Base-by-base conservation (phyloP, 1,140 invertebrate species). In the Mycetomoellerius zeteki region DNA sequence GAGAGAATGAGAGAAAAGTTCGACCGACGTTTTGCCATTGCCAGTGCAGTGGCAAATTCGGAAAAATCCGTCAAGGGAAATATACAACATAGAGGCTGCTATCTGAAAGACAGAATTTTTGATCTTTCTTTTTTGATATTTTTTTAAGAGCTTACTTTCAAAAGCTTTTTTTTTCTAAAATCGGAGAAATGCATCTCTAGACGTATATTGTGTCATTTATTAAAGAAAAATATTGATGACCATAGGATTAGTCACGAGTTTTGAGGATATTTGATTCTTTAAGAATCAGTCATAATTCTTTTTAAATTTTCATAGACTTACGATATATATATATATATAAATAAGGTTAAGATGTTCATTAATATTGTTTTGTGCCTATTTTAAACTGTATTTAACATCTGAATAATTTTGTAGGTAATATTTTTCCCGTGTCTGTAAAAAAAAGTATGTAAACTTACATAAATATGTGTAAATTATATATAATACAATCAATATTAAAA, bases 61-160 rank as follows among this genome's bases (percentile, higher is more conserved):
- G 14, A 72, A 84, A 84, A 84, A 84, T 75, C 69, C 47, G 14
- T 30, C 43, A 6, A n/a, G 19, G 8, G n/a, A 67, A 21, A 75
- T 62, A 60, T 33, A 24, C 37, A 75, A 47, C n/a, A 16, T 24
- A 24, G n/a, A 33, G 43, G 2, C 2, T 60, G 7, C 12, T 52
- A 8, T 58, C 10, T 19, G 24, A 67, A 73, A n/a, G 24, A 30
- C 16, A 71, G 21, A 47, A 47, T 30, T 82, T 72, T 52, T 8
- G 37, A 33, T 60, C 43, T 47, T 60, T 0, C 7, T 50, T 47
- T 24, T n/a, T 24, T 5, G 69, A 82, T 19, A 14, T 12, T 7
- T 1, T 12, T 56, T 8, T 2, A 52, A 71, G 10, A 19, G 16
- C 50, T 67, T 19, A 14, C 7, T 33, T 54, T 19, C 8, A 30